Conservation (phyloP, 2,797 vertebrate species). For the Linurgus olivaceus region DNA sequence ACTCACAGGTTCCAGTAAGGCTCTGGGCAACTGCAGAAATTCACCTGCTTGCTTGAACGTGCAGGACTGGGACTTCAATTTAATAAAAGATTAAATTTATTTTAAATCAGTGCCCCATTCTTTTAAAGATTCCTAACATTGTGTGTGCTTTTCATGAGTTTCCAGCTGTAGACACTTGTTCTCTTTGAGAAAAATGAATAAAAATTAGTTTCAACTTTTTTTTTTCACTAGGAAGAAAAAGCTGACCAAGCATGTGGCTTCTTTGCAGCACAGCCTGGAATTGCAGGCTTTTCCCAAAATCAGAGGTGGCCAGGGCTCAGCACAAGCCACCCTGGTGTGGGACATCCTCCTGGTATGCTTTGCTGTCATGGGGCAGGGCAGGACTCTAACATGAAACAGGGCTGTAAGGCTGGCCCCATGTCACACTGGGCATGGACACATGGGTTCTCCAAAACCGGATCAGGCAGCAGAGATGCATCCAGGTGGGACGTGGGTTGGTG, state of each 20-base stretch:
- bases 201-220: background rate
- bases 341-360: background rate
- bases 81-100: background rate
- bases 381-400: background rate
- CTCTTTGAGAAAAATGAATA: conserved; percentile 20
- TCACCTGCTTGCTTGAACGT: background rate
- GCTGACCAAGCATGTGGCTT: conserved; percentile 11
- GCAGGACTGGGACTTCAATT: background rate
- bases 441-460: background rate
- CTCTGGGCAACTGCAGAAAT: background rate
- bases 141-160: background rate
- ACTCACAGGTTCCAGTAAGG: background rate
- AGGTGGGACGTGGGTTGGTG: background rate
- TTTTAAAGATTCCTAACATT: conserved; percentile 1
- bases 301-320: background rate
- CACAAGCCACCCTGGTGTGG: background rate
- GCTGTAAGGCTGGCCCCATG: background rate
- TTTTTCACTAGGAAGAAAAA: background rate
- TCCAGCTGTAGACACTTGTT: conserved; percentile 43
- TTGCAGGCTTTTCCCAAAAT: background rate
- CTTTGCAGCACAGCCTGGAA: background rate
- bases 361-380: background rate
- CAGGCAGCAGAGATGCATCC: background rate
- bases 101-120: background rate
- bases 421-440: background rate